These are phyloP conservation scores for Melinaea marsaeus DNA, from an alignment of 2,888 invertebrate genomes.

Conservation along the genomic window DNA sequence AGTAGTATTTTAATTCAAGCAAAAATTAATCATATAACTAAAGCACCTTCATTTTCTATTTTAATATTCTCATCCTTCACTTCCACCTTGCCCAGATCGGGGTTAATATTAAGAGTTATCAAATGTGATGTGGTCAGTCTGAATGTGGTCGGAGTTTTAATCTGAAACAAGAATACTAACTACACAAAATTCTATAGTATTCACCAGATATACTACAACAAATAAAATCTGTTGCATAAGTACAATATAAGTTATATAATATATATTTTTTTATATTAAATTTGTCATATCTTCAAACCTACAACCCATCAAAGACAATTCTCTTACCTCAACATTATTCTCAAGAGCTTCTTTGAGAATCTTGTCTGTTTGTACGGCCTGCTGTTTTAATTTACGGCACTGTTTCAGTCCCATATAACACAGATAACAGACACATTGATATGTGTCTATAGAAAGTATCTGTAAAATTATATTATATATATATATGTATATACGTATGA, in stretches of 20 bases:
- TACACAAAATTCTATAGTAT: no score
- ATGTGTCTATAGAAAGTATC: conserved; percentile 35
- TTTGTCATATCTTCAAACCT: no score
- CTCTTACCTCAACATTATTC: conserved; percentile 34
- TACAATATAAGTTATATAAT: no score
- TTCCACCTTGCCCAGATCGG: background rate
- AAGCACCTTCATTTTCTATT: conserved; percentile 9
- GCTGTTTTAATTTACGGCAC: conserved; percentile 35
- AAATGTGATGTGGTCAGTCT: background rate
- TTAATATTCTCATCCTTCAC: conserved; percentile 11
- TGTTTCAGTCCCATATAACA: conserved; percentile 42
- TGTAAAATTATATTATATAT: conserved; percentile 25
- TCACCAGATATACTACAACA: no score
- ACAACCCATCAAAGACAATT: no score
- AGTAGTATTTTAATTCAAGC: no score
- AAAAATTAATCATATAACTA: no score
- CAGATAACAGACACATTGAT: conserved; percentile 43
- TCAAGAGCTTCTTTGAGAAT: conserved; percentile 34
- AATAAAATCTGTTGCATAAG: no score
- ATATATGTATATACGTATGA: background rate
- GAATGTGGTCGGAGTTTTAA: background rate
- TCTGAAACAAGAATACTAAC: background rate
- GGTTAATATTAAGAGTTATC: conserved; percentile 9
- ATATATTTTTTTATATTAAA: no score
- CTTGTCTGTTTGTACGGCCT: conserved; percentile 38